Base-by-base conservation (phyloP, 1,140 invertebrate genomes). In the Drosophila miranda region DNA sequence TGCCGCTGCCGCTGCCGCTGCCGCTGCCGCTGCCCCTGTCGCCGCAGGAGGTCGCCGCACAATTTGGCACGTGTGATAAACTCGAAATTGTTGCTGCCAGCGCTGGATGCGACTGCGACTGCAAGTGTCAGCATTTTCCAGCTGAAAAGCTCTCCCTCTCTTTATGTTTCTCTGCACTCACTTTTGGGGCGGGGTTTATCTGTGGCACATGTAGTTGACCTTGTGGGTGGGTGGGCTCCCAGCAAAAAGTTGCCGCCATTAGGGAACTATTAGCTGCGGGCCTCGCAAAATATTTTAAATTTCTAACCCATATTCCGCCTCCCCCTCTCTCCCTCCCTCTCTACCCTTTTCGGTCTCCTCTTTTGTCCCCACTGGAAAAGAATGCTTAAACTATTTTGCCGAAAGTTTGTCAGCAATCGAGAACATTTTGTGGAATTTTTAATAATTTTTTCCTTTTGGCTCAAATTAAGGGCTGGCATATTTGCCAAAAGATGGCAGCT, bases 51-150 rank as follows among this genome's bases (percentile, higher is more conserved):
- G 71, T 84, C 62, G 71, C 54, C 80, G 48, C 80, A 84, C 73
- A 84, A 86, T 86, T 84, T 84, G 81, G 81, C 81, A 84, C 81
- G 81, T 84, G 81, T 84, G 81, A 84, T 84, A 84, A 84, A 87
- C 81, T 81, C 73, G 78, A 84, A 84, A 86, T 86, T 81, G 80
- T 86, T 84, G 76, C 72, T 76, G 64, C 48, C 46, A 48, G 34
- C 45, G 63, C 62, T 86, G 81, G 75, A 72, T 51, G 73, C 59
- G 67, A 59, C 16, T 16, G 16, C 16, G 16, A 16, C 74, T 71
- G 75, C 46, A 30, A 61, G 67, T 55, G 74, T 73, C 70, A 73
- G 70, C 70, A 71, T 73, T 63, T 73, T 55, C 14, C 50, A 56
- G 44, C 26, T 44, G 43, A 42, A 68, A 49, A 56, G 42, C n/a